A percentile compares a stretch with the other conserved stretches of the same genome.
Conservation (phyloP, 2,888 invertebrate species). For the Noctua janthe region DNA sequence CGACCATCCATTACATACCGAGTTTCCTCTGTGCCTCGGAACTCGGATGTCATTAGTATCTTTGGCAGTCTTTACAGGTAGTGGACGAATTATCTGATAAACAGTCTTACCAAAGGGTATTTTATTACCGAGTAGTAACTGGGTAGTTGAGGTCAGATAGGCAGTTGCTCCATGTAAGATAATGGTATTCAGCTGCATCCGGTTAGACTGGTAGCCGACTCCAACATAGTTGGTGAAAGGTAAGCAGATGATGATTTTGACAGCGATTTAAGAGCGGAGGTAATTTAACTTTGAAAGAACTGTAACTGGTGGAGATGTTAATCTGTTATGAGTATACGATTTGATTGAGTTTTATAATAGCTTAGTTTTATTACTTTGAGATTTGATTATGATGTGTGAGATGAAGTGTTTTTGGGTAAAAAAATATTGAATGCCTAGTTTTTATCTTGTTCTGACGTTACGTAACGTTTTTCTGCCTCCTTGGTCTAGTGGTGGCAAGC, state of each 20-base stretch:
- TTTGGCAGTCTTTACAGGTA: neutral
- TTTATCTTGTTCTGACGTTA: neutral
- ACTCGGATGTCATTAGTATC: neutral
- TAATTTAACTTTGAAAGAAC: neutral
- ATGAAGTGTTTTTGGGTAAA: neutral
- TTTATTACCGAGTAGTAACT: neutral
- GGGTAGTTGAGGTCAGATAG: neutral
- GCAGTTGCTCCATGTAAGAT: neutral
- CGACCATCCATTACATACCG: neutral
- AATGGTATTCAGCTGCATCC: neutral
- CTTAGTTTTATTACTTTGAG: slow-evolving; percentile 1
- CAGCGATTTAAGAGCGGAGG: neutral
- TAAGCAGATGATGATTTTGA: neutral
- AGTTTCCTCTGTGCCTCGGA: neutral
- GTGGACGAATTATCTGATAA: neutral
- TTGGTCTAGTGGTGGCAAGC: too few relatives aligned
- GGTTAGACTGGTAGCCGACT: neutral
- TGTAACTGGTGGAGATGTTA: slow-evolving; percentile 20
- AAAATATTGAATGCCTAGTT: too few relatives aligned
- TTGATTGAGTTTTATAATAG: slow-evolving; percentile 47
- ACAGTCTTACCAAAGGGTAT: neutral
- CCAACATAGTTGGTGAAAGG: neutral
- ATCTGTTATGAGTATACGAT: slow-evolving; percentile 33
- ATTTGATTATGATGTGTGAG: slow-evolving; percentile 14
- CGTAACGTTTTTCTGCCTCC: too few relatives aligned